A percentile compares a stretch with the other conserved stretches of the same genome.
Evolutionary conservation across 2,113 vertebrate species (phyloP).

Genomic region (Neodontobutis hainanensis): DNA sequence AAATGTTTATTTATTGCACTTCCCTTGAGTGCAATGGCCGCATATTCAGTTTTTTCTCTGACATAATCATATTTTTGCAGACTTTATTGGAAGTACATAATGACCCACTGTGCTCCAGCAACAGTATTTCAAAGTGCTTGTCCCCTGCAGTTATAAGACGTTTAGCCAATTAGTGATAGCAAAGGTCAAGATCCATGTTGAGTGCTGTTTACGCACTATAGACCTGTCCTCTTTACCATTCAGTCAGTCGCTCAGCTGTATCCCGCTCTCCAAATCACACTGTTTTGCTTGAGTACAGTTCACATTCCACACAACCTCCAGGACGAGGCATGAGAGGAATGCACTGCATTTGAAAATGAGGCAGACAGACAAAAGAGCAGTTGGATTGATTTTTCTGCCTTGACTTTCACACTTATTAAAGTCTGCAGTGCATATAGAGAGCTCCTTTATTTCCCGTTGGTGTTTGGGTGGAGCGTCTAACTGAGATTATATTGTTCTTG

Average conservation of each 20-base stretch:
- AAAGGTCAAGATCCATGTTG: constrained; percentile 70
- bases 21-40: too few relatives aligned
- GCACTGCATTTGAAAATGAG: constrained; percentile 44
- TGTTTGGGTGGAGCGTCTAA: constrained; percentile 38
- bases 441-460: constrained; percentile 46
- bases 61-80: too few relatives aligned
- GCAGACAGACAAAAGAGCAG: constrained; percentile 56
- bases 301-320: constrained; percentile 71
- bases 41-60: too few relatives aligned
- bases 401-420: constrained; percentile 57
- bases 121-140: constrained; percentile 62
- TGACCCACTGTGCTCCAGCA: constrained; percentile 52
- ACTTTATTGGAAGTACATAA: constrained; percentile 26
- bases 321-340: constrained; percentile 63
- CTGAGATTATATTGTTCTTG: constrained; percentile 40
- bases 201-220: constrained; percentile 70
- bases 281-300: constrained; percentile 47
- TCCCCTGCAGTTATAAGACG: constrained; percentile 58
- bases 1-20: too few relatives aligned
- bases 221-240: constrained; percentile 42
- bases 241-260: constrained; percentile 47
- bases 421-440: constrained; percentile 35
- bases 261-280: constrained; percentile 56
- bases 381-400: constrained; percentile 47
- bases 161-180: constrained; percentile 60